Evolutionary conservation across 2,888 invertebrate species (phyloP).

Genomic region (Nasonovia ribisnigri): DNA sequence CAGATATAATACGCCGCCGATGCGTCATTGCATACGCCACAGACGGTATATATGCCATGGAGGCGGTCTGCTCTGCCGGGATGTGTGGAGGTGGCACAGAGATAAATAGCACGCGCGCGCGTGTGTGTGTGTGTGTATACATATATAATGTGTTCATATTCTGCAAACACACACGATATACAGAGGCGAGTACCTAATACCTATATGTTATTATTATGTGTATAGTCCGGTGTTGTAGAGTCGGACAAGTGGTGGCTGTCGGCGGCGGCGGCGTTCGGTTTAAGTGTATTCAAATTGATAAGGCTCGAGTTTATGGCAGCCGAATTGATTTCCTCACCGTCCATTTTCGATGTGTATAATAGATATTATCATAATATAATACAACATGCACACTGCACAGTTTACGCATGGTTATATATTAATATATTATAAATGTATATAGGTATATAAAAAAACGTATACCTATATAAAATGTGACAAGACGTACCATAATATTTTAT

Average conservation of each 20-base stretch:
- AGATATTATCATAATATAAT: neutral
- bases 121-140: neutral
- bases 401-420: neutral
- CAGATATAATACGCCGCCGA: slow-evolving; percentile 15
- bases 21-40: slow-evolving; percentile 39
- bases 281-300: neutral
- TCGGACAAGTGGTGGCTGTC: neutral
- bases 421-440: neutral
- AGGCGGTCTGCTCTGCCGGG: neutral
- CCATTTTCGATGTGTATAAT: neutral
- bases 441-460: neutral
- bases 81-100: neutral
- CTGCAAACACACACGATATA: neutral
- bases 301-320: neutral
- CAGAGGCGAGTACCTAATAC: neutral
- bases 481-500: neutral
- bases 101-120: slow-evolving; percentile 23
- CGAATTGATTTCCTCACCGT: neutral
- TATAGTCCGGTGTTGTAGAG: neutral
- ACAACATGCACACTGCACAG: neutral
- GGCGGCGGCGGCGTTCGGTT: neutral
- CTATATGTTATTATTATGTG: too few species aligned
- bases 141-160: neutral
- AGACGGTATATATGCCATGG: neutral
- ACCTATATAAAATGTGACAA: neutral